Percentiles rank a stretch among this genome's conserved stretches.
Conservation (phyloP, 2,888 invertebrate species). For the Ectobius pallidus region DNA sequence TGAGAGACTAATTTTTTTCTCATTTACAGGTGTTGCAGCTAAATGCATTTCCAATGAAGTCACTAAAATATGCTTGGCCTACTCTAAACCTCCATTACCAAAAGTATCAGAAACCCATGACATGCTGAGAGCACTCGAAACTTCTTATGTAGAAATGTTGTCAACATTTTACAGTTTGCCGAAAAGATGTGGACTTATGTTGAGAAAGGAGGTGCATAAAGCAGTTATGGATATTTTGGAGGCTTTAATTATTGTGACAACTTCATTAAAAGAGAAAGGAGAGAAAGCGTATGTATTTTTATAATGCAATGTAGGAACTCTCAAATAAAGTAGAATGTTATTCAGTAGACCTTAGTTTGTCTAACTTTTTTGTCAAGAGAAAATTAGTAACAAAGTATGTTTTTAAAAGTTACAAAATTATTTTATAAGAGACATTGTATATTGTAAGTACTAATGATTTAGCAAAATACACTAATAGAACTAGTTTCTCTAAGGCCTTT, state of each 20-base stretch:
- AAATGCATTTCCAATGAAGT: slow-evolving; percentile 38
- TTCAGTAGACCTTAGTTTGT: too few species aligned
- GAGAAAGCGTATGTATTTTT: slow-evolving; percentile 30
- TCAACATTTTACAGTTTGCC: slow-evolving; percentile 35
- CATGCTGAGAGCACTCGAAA: slow-evolving; percentile 31
- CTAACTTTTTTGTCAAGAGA: too few species aligned
- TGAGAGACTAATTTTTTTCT: background rate
- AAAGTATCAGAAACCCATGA: slow-evolving; percentile 15
- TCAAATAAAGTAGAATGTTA: too few species aligned
- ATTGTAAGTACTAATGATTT: too few species aligned
- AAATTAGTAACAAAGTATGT: too few species aligned
- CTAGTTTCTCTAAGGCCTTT: too few species aligned
- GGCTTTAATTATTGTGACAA: slow-evolving; percentile 25
- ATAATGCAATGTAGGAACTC: too few species aligned
- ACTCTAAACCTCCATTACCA: slow-evolving; percentile 36
- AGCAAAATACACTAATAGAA: too few species aligned
- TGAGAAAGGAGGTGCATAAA: slow-evolving; percentile 34
- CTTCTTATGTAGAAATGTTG: slow-evolving; percentile 29
- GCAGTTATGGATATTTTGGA: slow-evolving; percentile 27
- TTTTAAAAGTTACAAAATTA: too few species aligned
- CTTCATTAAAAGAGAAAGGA: slow-evolving; percentile 35
- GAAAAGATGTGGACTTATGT: slow-evolving; percentile 33
- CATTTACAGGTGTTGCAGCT: slow-evolving; percentile 20
- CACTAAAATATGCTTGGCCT: slow-evolving; percentile 38
- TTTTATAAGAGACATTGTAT: too few species aligned